phyloP scores from a whole-genome alignment of 2,113 vertebrate species.

The Speoplatyrhinus poulsoni region DNA sequence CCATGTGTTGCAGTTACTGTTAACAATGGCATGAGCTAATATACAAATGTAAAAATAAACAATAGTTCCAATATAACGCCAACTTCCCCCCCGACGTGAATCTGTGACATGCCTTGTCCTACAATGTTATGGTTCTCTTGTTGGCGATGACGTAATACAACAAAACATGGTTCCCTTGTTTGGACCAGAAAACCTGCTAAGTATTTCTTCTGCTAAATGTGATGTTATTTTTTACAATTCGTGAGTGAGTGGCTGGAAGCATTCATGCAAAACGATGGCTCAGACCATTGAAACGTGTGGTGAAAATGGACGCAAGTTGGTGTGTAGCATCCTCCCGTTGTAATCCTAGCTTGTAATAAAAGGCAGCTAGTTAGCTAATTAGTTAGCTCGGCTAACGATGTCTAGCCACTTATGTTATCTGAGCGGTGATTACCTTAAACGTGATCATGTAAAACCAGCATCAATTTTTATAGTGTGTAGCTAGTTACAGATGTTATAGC shows the following conservation, averaged over 20 bases:
- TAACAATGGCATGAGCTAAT: no score
- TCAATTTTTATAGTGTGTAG: no score
- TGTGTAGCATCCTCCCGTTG: constrained; percentile 81
- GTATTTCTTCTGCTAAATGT: constrained; percentile 74
- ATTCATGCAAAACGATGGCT: constrained; percentile 77
- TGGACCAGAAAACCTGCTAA: constrained; percentile 81
- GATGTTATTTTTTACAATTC: constrained; percentile 36
- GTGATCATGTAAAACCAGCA: no score
- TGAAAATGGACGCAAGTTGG: constrained; percentile 93
- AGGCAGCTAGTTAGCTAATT: constrained; percentile 71
- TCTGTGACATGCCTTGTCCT: constrained; percentile 66
- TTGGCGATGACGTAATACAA: constrained; percentile 84
- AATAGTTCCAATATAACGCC: no score
- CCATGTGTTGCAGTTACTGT: no score
- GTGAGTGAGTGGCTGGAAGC: constrained; percentile 77
- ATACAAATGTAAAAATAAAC: no score
- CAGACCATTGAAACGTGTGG: constrained; percentile 86
- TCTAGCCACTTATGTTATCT: no score
- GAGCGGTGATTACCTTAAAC: no score
- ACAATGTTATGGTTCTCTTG: constrained; percentile 87
- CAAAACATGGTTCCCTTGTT: constrained; percentile 90
- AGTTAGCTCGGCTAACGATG: constrained; percentile 63
- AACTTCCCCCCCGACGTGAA: no score
- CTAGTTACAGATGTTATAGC: no score
- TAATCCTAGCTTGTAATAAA: constrained; percentile 51